These are phyloP conservation scores for Prionailurus bengalensis DNA, from an alignment of 2,113 vertebrate species.

Conservation along the genomic window DNA sequence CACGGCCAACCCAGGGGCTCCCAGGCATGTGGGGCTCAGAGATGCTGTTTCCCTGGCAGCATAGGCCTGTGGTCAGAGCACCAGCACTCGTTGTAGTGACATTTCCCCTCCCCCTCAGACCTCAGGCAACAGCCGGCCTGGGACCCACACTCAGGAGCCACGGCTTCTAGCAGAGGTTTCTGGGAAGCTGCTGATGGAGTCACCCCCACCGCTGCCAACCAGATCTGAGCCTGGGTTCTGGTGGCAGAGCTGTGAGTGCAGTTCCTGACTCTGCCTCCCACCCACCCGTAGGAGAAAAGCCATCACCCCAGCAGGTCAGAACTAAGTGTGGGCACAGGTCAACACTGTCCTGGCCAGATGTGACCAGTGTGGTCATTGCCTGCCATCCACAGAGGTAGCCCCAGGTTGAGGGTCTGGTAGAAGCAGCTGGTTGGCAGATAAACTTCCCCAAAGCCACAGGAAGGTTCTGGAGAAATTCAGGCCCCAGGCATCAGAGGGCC, in stretches of 20 bases:
- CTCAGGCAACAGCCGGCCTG: neutral
- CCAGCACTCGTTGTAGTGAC: neutral
- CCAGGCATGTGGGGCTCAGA: neutral
- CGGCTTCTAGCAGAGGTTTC: neutral
- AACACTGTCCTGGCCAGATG: neutral
- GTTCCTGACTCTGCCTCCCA: neutral
- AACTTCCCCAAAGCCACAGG: neutral
- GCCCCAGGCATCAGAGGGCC: neutral
- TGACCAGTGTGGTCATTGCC: neutral
- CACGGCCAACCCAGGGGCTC: neutral
- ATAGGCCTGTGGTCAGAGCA: neutral
- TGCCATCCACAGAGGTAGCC: neutral
- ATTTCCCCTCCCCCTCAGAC: neutral
- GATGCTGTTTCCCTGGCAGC: neutral
- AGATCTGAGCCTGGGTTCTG: neutral
- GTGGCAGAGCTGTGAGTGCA: neutral
- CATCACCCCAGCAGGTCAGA: neutral
- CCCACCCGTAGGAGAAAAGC: neutral
- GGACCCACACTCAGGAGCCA: neutral
- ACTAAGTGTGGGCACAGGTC: neutral
- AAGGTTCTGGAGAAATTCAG: neutral
- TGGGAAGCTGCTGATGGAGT: neutral
- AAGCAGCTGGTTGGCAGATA: neutral
- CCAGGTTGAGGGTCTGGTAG: neutral
- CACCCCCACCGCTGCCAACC: rapidly evolving